These are phyloP conservation scores for Rhegmatorhina hoffmannsi DNA, from an alignment of 2,113 vertebrate genomes.

Conservation along the genomic window DNA sequence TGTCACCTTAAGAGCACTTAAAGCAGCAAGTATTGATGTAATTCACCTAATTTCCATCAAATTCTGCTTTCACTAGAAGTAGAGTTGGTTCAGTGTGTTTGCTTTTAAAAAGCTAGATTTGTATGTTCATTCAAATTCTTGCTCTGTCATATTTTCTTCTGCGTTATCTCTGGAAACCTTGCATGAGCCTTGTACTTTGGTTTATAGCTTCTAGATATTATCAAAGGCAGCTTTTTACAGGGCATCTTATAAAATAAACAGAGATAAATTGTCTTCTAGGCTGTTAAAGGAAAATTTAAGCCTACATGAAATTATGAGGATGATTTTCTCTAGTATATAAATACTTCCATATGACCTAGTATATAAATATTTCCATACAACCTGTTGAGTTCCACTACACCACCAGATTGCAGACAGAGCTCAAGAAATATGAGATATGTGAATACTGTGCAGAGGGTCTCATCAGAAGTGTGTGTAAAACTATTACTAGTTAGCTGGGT, in stretches of 20 bases:
- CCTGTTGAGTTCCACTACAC: background rate
- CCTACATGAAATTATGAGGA: background rate
- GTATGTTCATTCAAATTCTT: background rate
- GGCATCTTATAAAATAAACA: background rate
- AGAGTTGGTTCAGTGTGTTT: background rate
- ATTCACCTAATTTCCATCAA: background rate
- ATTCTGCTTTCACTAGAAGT: background rate
- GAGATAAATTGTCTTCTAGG: background rate
- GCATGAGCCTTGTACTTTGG: background rate
- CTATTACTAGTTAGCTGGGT: background rate
- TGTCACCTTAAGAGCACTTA: background rate
- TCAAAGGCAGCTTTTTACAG: background rate
- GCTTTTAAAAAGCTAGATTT: background rate
- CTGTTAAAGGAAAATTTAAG: background rate
- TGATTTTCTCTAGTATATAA: background rate
- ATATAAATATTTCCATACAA: background rate
- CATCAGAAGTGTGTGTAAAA: background rate
- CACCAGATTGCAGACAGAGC: background rate
- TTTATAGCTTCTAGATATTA: conserved; percentile 27
- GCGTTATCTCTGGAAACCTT: conserved; percentile 16
- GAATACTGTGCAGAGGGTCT: background rate
- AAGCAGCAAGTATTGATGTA: background rate
- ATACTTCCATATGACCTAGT: background rate
- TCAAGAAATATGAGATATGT: background rate
- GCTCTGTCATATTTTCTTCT: background rate